Percentiles rank a stretch among this genome's conserved stretches.
Evolutionary conservation across 2,888 invertebrate genomes (phyloP).

Genomic region (Cinara cedri): DNA sequence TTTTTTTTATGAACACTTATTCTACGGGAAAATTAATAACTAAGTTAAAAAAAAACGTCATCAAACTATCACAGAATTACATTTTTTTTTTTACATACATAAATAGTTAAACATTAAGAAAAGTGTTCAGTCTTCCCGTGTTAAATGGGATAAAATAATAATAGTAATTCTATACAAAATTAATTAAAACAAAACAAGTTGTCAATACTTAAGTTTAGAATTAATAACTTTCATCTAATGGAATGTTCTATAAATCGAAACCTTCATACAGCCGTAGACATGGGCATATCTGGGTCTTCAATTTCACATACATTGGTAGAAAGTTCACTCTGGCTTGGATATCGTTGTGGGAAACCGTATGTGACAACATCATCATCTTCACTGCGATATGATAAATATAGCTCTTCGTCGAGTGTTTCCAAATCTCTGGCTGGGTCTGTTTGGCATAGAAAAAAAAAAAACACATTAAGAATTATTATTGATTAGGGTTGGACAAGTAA

Average conservation of each 20-base stretch:
- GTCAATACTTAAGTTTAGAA: constrained; percentile 14
- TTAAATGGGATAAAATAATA: constrained; percentile 40
- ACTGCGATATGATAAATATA: constrained; percentile 72
- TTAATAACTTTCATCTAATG: constrained; percentile 35
- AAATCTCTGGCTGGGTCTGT: constrained; percentile 71
- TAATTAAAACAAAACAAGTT: constrained; percentile 23
- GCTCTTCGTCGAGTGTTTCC: constrained; percentile 73
- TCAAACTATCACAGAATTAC: constrained; percentile 56
- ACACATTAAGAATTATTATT: no score
- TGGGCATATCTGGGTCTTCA: constrained; percentile 68
- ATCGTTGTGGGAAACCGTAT: constrained; percentile 65
- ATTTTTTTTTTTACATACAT: constrained; percentile 30
- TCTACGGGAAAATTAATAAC: constrained; percentile 18
- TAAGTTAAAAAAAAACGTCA: constrained; percentile 38
- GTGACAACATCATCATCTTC: constrained; percentile 64
- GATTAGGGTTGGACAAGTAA: no score
- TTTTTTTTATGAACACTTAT: neutral
- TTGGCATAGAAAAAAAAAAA: neutral
- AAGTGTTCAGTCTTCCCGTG: constrained; percentile 53
- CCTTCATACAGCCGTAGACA: constrained; percentile 49
- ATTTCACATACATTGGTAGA: constrained; percentile 91
- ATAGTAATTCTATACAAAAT: constrained; percentile 45
- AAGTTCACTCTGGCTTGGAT: constrained; percentile 85
- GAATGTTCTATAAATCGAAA: constrained; percentile 32
- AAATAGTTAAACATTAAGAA: constrained; percentile 44